phyloP scores from a whole-genome alignment of 2,888 invertebrate species.

The Chorisops tibialis region DNA sequence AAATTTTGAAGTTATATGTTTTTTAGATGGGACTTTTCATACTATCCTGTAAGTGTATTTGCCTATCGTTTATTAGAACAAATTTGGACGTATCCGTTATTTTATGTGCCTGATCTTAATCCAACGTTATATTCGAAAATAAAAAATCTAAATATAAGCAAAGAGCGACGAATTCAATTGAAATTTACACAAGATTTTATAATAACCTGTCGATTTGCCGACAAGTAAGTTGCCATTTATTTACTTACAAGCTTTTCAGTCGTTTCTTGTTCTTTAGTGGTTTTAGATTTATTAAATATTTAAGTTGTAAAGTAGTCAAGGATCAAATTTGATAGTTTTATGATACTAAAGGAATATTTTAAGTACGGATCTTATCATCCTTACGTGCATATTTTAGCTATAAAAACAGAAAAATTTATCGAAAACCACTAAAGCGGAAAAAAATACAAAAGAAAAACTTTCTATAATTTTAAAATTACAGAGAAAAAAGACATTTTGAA shows the following conservation, averaged over 20 bases:
- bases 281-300: too few species aligned
- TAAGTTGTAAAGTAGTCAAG: too few species aligned
- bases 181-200: conserved; percentile 69
- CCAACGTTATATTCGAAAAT: conserved; percentile 63
- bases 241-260: too few species aligned
- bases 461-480: conserved; percentile 49
- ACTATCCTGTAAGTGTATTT: conserved; percentile 79
- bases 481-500: conserved; percentile 57
- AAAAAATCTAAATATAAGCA: conserved; percentile 60
- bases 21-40: conserved; percentile 53
- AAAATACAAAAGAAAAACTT: conserved; percentile 10
- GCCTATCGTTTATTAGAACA: conserved; percentile 72
- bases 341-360: too few species aligned
- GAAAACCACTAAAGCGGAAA: conserved; percentile 20
- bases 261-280: too few species aligned
- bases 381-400: too few species aligned
- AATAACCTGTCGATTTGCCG: conserved; percentile 64
- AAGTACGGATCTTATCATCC: too few species aligned
- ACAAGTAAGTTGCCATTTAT: conserved; percentile 55
- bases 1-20: background rate
- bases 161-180: conserved; percentile 63
- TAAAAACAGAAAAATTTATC: conserved; percentile 13
- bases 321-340: too few species aligned
- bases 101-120: conserved; percentile 70
- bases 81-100: conserved; percentile 74